Evolutionary conservation across 2,113 vertebrate genomes (phyloP).

Genomic region (Upupa epops): DNA sequence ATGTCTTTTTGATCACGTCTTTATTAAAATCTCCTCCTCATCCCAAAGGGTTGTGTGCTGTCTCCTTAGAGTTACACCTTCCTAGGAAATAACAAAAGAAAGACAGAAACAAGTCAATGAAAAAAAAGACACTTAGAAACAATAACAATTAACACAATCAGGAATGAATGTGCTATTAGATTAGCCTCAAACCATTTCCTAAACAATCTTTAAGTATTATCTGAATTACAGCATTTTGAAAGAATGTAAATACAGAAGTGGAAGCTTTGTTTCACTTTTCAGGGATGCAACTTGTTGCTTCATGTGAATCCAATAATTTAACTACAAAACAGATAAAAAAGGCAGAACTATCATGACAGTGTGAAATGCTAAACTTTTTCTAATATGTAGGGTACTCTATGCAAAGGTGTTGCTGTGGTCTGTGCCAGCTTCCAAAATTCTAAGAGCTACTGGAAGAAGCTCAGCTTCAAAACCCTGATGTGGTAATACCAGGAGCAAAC

Average conservation of each 20-base stretch:
- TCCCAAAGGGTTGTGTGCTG: not conserved
- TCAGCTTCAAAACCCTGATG: not conserved
- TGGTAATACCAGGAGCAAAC: not conserved
- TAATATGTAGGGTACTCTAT: not conserved
- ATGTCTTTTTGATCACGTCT: not conserved
- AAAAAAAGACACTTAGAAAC: not conserved
- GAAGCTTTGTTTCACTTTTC: not conserved
- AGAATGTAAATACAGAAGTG: not conserved
- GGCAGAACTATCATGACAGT: not conserved
- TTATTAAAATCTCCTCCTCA: not conserved
- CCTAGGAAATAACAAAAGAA: not conserved
- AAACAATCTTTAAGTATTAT: not conserved
- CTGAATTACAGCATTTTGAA: not conserved
- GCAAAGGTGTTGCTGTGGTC: not conserved
- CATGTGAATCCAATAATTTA: not conserved
- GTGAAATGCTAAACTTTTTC: not conserved
- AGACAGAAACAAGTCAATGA: not conserved
- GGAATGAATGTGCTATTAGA: not conserved
- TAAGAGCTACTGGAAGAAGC: not conserved
- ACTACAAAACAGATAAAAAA: not conserved
- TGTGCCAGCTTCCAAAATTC: not conserved
- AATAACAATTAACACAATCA: not conserved
- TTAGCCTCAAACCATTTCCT: not conserved
- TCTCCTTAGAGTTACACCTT: not conserved
- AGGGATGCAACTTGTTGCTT: not conserved